These are phyloP conservation scores for Tapirus terrestris DNA, from an alignment of 2,113 vertebrate species.

Conservation along the genomic window DNA sequence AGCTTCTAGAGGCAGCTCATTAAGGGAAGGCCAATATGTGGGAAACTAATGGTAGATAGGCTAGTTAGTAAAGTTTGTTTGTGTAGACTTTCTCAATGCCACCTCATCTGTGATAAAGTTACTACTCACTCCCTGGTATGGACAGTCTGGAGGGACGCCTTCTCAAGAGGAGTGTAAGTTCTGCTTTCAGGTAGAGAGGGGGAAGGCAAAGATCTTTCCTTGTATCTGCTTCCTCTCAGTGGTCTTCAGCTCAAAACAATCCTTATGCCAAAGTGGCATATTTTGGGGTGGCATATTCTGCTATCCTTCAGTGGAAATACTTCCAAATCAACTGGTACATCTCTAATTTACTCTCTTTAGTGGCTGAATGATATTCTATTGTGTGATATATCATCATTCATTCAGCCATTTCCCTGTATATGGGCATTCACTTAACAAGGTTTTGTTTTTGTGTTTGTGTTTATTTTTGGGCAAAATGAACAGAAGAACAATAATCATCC, in stretches of 20 bases:
- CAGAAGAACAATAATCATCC: not conserved
- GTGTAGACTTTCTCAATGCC: not conserved
- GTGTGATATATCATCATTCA: not conserved
- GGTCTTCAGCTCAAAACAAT: not conserved
- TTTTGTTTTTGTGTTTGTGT: not conserved
- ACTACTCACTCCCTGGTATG: not conserved
- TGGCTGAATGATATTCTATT: not conserved
- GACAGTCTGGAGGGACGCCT: too few species aligned
- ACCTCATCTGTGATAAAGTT: not conserved
- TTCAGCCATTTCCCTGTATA: not conserved
- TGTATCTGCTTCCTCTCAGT: not conserved
- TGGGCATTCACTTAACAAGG: not conserved
- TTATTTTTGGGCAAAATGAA: not conserved
- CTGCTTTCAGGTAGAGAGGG: not conserved
- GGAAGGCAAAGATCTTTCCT: not conserved
- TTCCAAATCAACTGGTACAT: not conserved
- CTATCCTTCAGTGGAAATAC: not conserved
- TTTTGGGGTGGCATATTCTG: not conserved
- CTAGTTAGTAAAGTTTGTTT: not conserved
- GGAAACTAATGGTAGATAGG: not conserved
- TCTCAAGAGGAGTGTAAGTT: not conserved
- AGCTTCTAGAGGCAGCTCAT: not conserved
- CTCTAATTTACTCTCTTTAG: not conserved
- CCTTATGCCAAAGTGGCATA: not conserved
- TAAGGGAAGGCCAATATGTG: not conserved